phyloP scores from a whole-genome alignment of 2,888 invertebrate genomes.

The Protodeltote pygarga region DNA sequence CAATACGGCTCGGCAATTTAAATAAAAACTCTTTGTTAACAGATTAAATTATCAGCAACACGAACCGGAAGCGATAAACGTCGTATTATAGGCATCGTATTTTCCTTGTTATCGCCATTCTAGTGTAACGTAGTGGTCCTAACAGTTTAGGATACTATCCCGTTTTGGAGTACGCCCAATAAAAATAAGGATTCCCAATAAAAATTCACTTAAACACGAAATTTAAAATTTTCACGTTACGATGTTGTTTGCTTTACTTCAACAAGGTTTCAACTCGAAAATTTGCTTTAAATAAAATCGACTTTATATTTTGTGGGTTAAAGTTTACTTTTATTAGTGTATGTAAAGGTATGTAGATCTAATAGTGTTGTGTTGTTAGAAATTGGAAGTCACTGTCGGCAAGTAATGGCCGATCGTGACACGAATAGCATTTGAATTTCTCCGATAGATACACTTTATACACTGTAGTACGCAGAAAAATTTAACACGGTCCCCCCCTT shows the following conservation, averaged over 20 bases:
- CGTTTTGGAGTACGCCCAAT: conserved; percentile 56
- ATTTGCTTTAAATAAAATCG: conserved; percentile 14
- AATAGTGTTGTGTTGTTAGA: conserved; percentile 64
- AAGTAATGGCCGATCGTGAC: conserved; percentile 85
- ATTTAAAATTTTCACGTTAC: conserved; percentile 84
- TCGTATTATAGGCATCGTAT: not conserved
- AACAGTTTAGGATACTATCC: conserved; percentile 23
- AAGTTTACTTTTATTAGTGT: conserved; percentile 42
- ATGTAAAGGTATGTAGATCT: conserved; percentile 49
- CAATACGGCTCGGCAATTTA: too few species aligned
- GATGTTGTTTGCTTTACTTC: conserved; percentile 45
- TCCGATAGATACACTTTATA: conserved; percentile 67
- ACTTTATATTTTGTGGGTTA: conserved; percentile 23
- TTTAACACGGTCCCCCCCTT: conserved; percentile 67
- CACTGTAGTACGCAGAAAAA: conserved; percentile 63
- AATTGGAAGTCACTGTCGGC: conserved; percentile 86
- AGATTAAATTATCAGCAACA: too few species aligned
- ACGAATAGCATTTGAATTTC: conserved; percentile 78
- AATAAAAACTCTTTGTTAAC: too few species aligned
- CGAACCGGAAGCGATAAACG: too few species aligned
- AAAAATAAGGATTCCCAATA: conserved; percentile 80
- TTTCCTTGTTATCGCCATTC: not conserved
- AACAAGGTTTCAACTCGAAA: conserved; percentile 47
- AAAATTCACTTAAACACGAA: conserved; percentile 85
- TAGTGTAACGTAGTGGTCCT: not conserved